Evolutionary conservation across 2,113 vertebrate species (phyloP).

Genomic region (Monopterus albus): DNA sequence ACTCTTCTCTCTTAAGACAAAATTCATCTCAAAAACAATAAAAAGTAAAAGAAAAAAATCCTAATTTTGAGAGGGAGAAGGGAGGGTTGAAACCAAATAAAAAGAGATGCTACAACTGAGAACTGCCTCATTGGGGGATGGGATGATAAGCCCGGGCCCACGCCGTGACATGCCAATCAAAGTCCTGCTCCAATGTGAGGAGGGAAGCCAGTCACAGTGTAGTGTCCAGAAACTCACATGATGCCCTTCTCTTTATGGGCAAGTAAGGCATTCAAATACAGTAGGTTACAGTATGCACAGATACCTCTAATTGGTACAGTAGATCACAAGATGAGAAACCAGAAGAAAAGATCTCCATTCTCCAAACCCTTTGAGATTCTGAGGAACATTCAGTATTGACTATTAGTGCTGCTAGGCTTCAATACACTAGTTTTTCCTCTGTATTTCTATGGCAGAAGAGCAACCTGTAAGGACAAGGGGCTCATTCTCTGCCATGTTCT

Average conservation of each 20-base stretch:
- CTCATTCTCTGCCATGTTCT: neutral
- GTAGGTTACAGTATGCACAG: constrained; percentile 67
- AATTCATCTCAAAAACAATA: constrained; percentile 51
- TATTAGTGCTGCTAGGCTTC: neutral
- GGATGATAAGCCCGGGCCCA: constrained; percentile 43
- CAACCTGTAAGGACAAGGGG: neutral
- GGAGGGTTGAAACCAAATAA: constrained; percentile 60
- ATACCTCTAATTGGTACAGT: constrained; percentile 50
- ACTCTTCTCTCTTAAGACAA: constrained; percentile 61
- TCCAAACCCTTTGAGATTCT: constrained; percentile 1
- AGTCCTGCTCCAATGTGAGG: constrained; percentile 39
- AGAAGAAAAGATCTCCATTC: constrained; percentile 58
- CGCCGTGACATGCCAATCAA: neutral
- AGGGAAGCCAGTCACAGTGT: constrained; percentile 81
- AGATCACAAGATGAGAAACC: constrained; percentile 52
- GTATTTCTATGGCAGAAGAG: neutral
- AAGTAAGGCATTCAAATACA: constrained; percentile 81
- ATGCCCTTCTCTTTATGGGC: constrained; percentile 80
- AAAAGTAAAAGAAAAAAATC: constrained; percentile 45
- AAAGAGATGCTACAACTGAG: constrained; percentile 76
- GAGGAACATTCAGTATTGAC: neutral
- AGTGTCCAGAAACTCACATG: constrained; percentile 80
- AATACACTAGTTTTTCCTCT: constrained; percentile 1
- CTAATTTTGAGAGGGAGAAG: constrained; percentile 22
- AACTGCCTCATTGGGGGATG: constrained; percentile 57